These are phyloP conservation scores for Probosciger aterrimus DNA, from an alignment of 2,113 vertebrate genomes.

Conservation along the genomic window DNA sequence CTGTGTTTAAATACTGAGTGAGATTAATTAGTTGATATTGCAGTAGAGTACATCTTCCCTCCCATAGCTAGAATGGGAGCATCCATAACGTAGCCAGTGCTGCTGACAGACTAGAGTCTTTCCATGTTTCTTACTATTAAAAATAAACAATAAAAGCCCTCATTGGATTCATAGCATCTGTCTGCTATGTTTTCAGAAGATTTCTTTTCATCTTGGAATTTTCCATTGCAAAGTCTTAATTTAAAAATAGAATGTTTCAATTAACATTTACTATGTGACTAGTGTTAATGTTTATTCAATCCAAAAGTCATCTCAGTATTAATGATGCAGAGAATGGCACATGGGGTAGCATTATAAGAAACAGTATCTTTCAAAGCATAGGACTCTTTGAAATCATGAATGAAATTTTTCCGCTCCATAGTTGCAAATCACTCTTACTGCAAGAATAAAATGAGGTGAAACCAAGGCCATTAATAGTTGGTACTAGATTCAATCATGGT, in stretches of 20 bases:
- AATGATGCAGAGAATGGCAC: neutral
- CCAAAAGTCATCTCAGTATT: neutral
- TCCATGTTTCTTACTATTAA: neutral
- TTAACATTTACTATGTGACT: neutral
- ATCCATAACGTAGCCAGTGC: neutral
- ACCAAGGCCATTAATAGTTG: neutral
- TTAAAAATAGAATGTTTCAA: neutral
- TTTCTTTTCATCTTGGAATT: neutral
- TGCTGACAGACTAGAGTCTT: neutral
- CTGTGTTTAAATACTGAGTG: neutral
- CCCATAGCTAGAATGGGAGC: neutral
- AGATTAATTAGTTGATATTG: conserved; percentile 8
- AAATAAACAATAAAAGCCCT: neutral
- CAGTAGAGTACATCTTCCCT: neutral
- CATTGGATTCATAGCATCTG: neutral
- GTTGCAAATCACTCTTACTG: neutral
- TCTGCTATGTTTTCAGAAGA: neutral
- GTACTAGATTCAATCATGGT: neutral
- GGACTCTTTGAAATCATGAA: neutral
- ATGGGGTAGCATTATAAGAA: neutral
- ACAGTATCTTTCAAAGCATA: neutral
- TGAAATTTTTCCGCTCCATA: neutral
- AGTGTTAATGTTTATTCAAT: neutral
- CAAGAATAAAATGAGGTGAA: neutral
- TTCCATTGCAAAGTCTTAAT: neutral